Percentiles rank a stretch among this genome's conserved stretches.
Evolutionary conservation across 2,797 vertebrate genomes (phyloP).

Genomic region (Hapalemur alaotrensis): DNA sequence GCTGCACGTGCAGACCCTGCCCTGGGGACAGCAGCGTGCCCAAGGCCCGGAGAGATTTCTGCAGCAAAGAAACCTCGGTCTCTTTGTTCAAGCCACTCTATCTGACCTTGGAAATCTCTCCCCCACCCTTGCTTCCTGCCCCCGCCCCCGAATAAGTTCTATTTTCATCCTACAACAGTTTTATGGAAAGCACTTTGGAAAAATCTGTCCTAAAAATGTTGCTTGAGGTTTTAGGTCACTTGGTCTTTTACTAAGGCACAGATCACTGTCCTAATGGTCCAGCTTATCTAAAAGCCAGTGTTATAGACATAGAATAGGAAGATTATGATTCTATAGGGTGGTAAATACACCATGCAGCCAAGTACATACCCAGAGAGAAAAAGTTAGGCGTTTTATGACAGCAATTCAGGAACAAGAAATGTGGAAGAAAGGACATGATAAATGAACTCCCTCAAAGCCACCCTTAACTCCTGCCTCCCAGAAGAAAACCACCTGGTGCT

Average conservation of each 20-base stretch:
- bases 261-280: background rate
- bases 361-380: background rate
- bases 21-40: too few species aligned
- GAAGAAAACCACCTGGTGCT: background rate
- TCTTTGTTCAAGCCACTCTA: background rate
- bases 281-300: background rate
- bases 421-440: background rate
- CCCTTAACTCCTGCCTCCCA: background rate
- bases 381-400: background rate
- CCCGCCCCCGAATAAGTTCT: background rate
- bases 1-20: background rate
- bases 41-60: background rate
- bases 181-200: background rate
- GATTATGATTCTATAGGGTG: background rate
- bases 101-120: background rate
- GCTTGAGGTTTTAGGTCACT: background rate
- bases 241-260: background rate
- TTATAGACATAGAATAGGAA: background rate
- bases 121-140: accelerated
- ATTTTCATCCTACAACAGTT: background rate
- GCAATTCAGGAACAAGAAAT: background rate
- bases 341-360: background rate
- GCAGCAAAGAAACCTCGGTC: background rate
- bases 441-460: background rate
- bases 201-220: background rate